Percentiles rank a stretch among this genome's conserved stretches.
These are phyloP conservation scores for Megaptera novaeangliae DNA, from an alignment of 2,113 vertebrate species.

Conservation along the genomic window DNA sequence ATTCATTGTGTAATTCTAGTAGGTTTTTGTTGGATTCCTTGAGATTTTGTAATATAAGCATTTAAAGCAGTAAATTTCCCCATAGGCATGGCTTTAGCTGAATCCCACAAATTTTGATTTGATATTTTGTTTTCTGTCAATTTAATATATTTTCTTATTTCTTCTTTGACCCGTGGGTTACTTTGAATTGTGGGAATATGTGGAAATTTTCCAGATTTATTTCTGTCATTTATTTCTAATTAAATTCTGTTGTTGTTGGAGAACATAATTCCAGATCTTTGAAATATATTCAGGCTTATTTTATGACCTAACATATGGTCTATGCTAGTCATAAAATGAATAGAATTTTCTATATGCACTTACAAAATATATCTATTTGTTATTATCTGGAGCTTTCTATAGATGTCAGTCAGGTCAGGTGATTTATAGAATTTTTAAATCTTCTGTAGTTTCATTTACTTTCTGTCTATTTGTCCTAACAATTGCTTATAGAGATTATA, in stretches of 20 bases:
- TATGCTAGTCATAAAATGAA: not conserved
- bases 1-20: not conserved
- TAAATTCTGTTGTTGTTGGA: not conserved
- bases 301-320: not conserved
- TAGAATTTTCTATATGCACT: not conserved
- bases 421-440: not conserved
- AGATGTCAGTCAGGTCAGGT: not conserved
- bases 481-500: not conserved
- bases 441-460: not conserved
- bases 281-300: not conserved
- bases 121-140: not conserved
- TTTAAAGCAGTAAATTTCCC: not conserved
- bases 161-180: not conserved
- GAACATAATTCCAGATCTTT: not conserved
- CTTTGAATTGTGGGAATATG: not conserved
- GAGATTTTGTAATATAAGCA: not conserved
- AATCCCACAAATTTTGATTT: not conserved
- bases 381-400: not conserved
- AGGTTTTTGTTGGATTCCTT: not conserved
- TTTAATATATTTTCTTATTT: not conserved
- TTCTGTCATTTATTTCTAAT: constrained; percentile 9
- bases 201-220: not conserved
- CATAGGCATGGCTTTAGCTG: not conserved
- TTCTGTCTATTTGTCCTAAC: not conserved
- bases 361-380: not conserved